Base-by-base conservation (phyloP, 2,113 vertebrate genomes). In the Trinectes maculatus region DNA sequence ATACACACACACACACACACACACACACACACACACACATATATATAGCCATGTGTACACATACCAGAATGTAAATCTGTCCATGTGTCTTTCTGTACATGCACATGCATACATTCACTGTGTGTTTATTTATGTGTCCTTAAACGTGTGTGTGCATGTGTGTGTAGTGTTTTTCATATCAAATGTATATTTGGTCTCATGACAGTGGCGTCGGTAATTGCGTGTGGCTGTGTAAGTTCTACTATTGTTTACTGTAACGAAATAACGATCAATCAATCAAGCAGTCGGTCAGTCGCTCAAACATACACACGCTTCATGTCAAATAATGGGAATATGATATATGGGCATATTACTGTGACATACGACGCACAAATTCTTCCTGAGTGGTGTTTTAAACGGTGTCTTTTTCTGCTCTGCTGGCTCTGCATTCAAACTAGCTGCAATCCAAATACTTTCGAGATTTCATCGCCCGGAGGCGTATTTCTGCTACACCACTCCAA, bases 381-480 rank as follows among this genome's bases (percentile, higher is more conserved):
- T 5, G 12, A 47, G 26, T 6, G 1, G 59, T 18, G n/a, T n/a
- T 58, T 52, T 56, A 47, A 58, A 64, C 55, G 28, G 33, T 28
- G 9, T 54, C n/a, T 69, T 22, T 1, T 46, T 29, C 48, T 22
- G 47, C 57, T 73, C 66, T 56, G 51, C 10, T 63, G 65, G 74
- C 44, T 78, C 71, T 60, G 59, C 49, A 62, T 44, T 80, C 65
- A 54, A 70, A 59, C 51, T 70, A 78, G 57, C 80, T 71, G 60
- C 64, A 63, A 63, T 66, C 71, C 77, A 84, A 87, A 83, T 79
- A 70, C 44, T 85, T 87, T 71, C 59, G 28, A 53, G 43, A 54
- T 80, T 85, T 75, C 54, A 71, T 68, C 29, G 25, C 77, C 56
- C 51, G 13, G 5, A 78, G 55, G 65, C 34, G 15, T 52, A 56